Evolutionary conservation across 2,113 vertebrate species (phyloP).

Genomic region (Cheirogaleus medius): DNA sequence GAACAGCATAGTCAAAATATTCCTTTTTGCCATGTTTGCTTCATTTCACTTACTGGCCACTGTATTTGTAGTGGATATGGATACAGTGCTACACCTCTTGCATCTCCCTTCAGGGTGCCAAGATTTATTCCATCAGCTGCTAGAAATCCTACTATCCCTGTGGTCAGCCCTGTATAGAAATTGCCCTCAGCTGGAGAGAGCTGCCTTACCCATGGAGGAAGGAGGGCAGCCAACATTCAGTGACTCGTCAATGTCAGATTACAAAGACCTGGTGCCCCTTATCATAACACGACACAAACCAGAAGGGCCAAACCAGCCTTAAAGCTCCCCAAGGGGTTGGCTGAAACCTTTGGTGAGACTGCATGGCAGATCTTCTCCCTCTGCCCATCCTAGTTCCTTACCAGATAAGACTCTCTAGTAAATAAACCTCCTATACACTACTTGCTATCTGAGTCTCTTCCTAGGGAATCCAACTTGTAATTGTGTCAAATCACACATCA

Average conservation of each 20-base stretch:
- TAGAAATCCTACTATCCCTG: background rate
- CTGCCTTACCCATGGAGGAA: background rate
- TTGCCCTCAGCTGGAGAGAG: background rate
- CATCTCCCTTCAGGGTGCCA: background rate
- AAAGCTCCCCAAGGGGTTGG: background rate
- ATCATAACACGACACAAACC: background rate
- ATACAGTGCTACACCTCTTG: background rate
- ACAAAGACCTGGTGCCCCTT: background rate
- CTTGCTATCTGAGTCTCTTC: background rate
- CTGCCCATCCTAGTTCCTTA: background rate
- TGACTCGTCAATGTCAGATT: background rate
- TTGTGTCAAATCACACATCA: background rate
- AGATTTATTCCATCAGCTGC: background rate
- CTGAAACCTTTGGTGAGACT: background rate
- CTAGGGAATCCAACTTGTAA: background rate
- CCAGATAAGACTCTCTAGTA: background rate
- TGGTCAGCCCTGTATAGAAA: background rate
- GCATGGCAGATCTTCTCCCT: background rate
- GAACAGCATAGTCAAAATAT: background rate
- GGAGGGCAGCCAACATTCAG: background rate
- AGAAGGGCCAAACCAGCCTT: background rate
- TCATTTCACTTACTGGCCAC: background rate
- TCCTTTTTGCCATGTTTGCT: background rate
- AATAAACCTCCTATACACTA: background rate
- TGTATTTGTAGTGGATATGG: background rate